Conservation (phyloP, 35 echinoderm and acorn worm species). For the Anneissia japonica region DNA sequence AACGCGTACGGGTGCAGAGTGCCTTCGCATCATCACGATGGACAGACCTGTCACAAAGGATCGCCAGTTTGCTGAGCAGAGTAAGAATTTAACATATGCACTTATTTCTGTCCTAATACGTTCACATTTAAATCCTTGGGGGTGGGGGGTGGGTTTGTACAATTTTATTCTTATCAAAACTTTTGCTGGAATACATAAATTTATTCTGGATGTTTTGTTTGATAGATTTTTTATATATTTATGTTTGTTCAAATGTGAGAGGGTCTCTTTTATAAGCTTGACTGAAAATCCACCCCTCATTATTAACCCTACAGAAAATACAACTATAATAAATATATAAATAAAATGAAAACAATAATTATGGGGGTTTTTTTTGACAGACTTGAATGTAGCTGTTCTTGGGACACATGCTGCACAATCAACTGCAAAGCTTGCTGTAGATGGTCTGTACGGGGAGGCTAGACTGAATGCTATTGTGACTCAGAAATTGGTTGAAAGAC, state of each 20-base stretch:
- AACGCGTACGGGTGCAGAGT: slow-evolving; percentile 60
- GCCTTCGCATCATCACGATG: slow-evolving; percentile 81
- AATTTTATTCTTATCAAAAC: background rate
- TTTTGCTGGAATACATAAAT: background rate
- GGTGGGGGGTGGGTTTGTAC: background rate
- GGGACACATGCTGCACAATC: slow-evolving; percentile 86
- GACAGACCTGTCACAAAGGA: slow-evolving; percentile 83
- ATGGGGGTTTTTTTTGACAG: slow-evolving; percentile 35
- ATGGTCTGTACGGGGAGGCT: slow-evolving; percentile 75
- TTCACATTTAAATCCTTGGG: too few species aligned
- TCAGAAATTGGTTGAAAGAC: slow-evolving; percentile 86
- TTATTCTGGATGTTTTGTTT: background rate
- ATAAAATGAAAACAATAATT: too few species aligned
- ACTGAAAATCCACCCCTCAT: too few species aligned
- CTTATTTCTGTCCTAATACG: background rate
- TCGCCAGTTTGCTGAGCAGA: slow-evolving; percentile 74
- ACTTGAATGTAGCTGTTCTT: slow-evolving; percentile 75
- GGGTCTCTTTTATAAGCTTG: too few species aligned
- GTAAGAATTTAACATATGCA: slow-evolving; percentile 26
- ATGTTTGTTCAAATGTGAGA: too few species aligned
- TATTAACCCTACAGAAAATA: too few species aligned
- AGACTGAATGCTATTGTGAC: slow-evolving; percentile 78
- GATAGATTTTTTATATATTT: too few species aligned
- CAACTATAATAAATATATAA: too few species aligned
- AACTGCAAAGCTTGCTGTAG: slow-evolving; percentile 84